These are phyloP conservation scores for Lasioglossum oenotherae DNA, from an alignment of 2,888 invertebrate species.

Conservation along the genomic window DNA sequence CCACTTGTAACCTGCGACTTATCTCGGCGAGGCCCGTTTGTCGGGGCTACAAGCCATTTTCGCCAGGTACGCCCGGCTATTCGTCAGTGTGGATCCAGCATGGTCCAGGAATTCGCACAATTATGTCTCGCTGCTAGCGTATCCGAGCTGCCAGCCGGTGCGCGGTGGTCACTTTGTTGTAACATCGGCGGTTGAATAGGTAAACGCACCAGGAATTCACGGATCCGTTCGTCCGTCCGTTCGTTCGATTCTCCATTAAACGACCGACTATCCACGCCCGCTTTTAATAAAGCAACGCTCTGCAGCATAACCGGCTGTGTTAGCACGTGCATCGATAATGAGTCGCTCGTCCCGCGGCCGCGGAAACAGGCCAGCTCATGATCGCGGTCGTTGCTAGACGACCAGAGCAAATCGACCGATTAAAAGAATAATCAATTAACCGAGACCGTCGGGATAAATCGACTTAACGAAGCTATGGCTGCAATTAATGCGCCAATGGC, in stretches of 20 bases:
- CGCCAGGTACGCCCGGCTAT: constrained; percentile 30
- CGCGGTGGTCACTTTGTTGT: background rate
- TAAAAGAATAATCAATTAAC: constrained; percentile 21
- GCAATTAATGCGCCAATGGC: background rate
- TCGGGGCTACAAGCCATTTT: constrained; percentile 23
- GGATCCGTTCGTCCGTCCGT: background rate
- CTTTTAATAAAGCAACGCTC: constrained; percentile 3
- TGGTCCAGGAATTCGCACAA: constrained; percentile 22
- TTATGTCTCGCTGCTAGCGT: background rate
- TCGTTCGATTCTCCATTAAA: constrained; percentile 10
- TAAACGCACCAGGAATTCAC: background rate
- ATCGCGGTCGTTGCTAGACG: background rate
- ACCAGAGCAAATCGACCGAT: background rate
- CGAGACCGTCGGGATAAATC: background rate
- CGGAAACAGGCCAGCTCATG: background rate
- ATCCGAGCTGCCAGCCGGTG: background rate
- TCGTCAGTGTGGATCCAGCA: constrained; percentile 16
- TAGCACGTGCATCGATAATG: constrained; percentile 6
- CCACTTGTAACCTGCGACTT: constrained; percentile 58
- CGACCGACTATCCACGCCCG: background rate
- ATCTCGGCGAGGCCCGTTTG: constrained; percentile 39
- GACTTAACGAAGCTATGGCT: background rate
- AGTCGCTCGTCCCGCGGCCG: background rate
- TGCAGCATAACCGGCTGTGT: background rate
- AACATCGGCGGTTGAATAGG: background rate